Evolutionary conservation across 1,140 invertebrate species (phyloP), one percentile per base, ranked within the genome.

Genomic region (Micrasema minimum): DNA sequence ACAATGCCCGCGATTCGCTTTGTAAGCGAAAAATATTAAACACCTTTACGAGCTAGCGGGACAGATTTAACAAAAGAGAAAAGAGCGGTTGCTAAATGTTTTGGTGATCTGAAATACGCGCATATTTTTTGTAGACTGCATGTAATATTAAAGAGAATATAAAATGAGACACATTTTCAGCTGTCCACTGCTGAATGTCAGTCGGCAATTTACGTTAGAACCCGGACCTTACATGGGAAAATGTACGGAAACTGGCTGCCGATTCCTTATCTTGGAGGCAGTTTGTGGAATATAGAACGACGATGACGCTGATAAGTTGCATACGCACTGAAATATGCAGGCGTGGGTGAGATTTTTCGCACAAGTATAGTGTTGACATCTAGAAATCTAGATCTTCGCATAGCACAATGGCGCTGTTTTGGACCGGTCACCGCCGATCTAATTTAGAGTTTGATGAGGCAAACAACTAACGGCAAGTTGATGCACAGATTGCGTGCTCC

Each of bases 401-500:
- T 45, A 45, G n/a, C 16, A 48, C 20, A 20, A 20, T 2, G n/a
- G 43, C 9, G n/a, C n/a, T 16, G 46, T 59, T 41, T 59, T 41
- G 18, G 37, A 59, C 35, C 37, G 18, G 14, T 59, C 18, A 14
- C 14, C 7, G 35, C 6, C 22, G 20, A 59, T 59, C 55, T 59
- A 59, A 59, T 59, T 59, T 23, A 22, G 55, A 59, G 18, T 35
- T 23, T 20, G 41, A 31, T 16, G 20, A 5, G 11, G 55, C 55
- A 41, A 11, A 14, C 35, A 16, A 59, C n/a, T 12, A 20, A 35
- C 35, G 2, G 55, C 16, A 12, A 22, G 35, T 59, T 18, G 37
- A 22, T 41, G 37, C 35, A 59, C 10, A 2, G 55, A 59, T 59
- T 59, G 55, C 55, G 55, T 59, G 51, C 22, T 26, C 11, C 16